These are phyloP conservation scores for Cataglyphis albicans DNA, from an alignment of 2,888 invertebrate species.

Conservation along the genomic window DNA sequence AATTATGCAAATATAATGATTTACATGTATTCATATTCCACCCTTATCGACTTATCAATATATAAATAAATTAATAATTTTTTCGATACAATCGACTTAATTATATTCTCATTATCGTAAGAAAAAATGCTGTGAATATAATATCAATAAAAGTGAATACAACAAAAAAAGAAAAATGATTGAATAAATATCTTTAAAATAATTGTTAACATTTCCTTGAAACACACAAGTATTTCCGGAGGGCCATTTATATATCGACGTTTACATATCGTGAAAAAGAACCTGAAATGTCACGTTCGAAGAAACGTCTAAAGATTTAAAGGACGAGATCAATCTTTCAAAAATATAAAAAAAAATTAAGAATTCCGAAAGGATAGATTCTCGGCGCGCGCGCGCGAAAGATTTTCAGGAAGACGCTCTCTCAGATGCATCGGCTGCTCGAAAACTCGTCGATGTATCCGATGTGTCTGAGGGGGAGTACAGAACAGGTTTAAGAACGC, in stretches of 20 bases:
- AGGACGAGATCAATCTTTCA: constrained; percentile 6
- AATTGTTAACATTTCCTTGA: background rate
- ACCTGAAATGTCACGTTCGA: background rate
- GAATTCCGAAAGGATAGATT: constrained; percentile 11
- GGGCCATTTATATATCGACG: background rate
- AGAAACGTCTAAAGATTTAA: background rate
- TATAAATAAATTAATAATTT: background rate
- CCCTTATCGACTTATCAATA: background rate
- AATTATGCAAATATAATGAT: background rate
- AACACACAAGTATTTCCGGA: background rate
- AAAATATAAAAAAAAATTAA: background rate
- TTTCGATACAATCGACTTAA: background rate
- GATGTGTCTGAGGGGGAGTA: constrained; percentile 73
- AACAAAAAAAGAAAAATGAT: background rate
- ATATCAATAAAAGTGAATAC: background rate
- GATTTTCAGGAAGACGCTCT: constrained; percentile 42
- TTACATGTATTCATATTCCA: background rate
- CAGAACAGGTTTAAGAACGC: constrained; percentile 74
- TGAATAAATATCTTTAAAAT: background rate
- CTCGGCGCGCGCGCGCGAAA: constrained; percentile 20
- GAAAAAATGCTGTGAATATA: background rate
- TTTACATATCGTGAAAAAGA: background rate
- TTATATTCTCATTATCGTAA: background rate
- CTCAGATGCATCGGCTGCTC: constrained; percentile 60
- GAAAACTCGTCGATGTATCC: constrained; percentile 73